phyloP scores from a whole-genome alignment of 2,888 invertebrate species.

The Xiphydria camelus region DNA sequence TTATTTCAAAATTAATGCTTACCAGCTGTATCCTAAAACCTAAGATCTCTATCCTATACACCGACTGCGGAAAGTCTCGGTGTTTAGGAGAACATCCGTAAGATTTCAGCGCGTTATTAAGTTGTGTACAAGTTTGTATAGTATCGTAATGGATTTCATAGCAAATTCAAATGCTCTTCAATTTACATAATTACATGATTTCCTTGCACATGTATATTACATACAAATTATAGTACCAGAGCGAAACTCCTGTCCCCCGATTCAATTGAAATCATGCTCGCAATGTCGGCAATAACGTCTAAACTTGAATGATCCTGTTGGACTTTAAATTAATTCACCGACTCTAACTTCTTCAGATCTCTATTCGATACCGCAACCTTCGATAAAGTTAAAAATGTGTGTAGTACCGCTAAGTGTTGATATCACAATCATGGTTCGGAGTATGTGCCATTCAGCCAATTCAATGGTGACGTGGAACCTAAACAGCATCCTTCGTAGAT shows the following conservation, averaged over 20 bases:
- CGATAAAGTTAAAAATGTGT: conserved; percentile 37
- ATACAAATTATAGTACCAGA: conserved; percentile 33
- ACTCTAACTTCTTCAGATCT: background rate
- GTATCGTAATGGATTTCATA: conserved; percentile 38
- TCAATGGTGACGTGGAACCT: conserved; percentile 28
- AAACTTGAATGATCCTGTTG: background rate
- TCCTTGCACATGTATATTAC: conserved; percentile 41
- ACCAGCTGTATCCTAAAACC: conserved; percentile 52
- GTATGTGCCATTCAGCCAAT: conserved; percentile 29
- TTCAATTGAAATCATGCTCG: conserved; percentile 1
- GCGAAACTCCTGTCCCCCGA: background rate
- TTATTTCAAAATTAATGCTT: conserved; percentile 57
- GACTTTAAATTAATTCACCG: background rate
- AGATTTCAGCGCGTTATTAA: conserved; percentile 38
- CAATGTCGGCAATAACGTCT: background rate
- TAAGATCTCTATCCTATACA: conserved; percentile 50
- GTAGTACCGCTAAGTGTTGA: conserved; percentile 52
- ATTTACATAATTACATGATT: conserved; percentile 45
- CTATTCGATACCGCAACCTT: conserved; percentile 1
- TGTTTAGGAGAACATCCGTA: conserved; percentile 42
- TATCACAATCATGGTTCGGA: conserved; percentile 55
- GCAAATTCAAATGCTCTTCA: conserved; percentile 29
- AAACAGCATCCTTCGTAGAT: conserved; percentile 56
- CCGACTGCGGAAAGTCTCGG: conserved; percentile 26
- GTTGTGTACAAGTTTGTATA: conserved; percentile 38